Conservation (phyloP, 2,888 invertebrate genomes). For the Celastrina argiolus region DNA sequence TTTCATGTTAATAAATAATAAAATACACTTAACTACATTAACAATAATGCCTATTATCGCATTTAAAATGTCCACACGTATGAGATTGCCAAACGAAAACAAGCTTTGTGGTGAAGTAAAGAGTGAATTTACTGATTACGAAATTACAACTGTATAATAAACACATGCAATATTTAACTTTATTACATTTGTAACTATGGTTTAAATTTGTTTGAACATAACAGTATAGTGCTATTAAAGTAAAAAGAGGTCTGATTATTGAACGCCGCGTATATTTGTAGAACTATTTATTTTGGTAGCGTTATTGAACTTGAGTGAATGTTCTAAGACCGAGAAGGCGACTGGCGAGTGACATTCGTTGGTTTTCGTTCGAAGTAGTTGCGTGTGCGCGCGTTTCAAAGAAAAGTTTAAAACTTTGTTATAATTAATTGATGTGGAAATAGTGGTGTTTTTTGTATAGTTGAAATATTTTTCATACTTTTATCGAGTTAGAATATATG, state of each 20-base stretch:
- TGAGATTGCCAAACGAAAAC: constrained; percentile 36
- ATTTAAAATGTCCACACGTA: constrained; percentile 33
- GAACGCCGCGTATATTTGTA: background rate
- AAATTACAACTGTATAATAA: constrained; percentile 24
- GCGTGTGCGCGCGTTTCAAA: constrained; percentile 3
- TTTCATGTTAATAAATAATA: background rate
- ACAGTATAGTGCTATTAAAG: background rate
- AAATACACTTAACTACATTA: constrained; percentile 30
- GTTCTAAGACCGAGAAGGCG: constrained; percentile 16
- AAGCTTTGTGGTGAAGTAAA: constrained; percentile 30
- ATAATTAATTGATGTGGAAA: background rate
- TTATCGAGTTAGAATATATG: background rate
- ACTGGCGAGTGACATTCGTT: constrained; percentile 4
- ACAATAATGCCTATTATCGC: constrained; percentile 32
- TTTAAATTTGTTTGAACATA: constrained; percentile 27
- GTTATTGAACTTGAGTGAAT: constrained; percentile 20
- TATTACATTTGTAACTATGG: constrained; percentile 28
- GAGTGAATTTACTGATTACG: constrained; percentile 36
- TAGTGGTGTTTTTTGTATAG: background rate
- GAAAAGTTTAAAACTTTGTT: background rate
- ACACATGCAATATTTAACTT: constrained; percentile 27
- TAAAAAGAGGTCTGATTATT: background rate
- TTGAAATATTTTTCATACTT: background rate
- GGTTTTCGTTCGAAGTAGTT: background rate
- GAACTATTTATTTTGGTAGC: background rate